phyloP scores from a whole-genome alignment of 2,888 invertebrate species.

The Mechanitis mazaeus region DNA sequence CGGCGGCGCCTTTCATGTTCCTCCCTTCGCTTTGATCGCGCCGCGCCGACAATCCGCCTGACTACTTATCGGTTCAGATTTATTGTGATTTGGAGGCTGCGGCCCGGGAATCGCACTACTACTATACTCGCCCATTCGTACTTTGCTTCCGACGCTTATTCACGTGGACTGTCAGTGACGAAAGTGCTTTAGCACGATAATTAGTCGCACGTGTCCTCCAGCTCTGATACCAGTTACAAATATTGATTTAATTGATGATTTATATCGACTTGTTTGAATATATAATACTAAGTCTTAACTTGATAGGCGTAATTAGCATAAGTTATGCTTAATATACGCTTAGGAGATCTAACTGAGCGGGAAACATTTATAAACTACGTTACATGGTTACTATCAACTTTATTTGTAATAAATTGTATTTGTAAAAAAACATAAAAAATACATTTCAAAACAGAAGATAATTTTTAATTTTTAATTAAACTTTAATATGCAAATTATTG shows the following conservation, averaged over 20 bases:
- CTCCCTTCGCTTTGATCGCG: conserved; percentile 69
- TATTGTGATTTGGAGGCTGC: conserved; percentile 73
- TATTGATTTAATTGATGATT: conserved; percentile 11
- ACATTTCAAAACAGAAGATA: too few species aligned
- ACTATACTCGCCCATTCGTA: conserved; percentile 43
- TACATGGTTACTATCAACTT: too few species aligned
- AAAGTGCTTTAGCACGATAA: conserved; percentile 38
- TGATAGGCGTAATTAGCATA: too few species aligned
- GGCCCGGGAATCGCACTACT: conserved; percentile 53
- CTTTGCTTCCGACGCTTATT: conserved; percentile 39
- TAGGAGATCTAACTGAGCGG: too few species aligned
- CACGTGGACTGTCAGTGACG: conserved; percentile 47
- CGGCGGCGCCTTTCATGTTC: conserved; percentile 69
- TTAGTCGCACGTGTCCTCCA: conserved; percentile 30
- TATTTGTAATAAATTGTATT: too few species aligned
- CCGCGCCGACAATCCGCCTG: conserved; percentile 72
- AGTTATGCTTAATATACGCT: too few species aligned
- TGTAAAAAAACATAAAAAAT: too few species aligned
- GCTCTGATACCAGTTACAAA: conserved; percentile 24
- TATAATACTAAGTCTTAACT: not conserved
- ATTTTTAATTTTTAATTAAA: too few species aligned
- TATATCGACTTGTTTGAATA: not conserved
- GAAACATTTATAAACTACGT: too few species aligned
- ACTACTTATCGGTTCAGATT: conserved; percentile 76
- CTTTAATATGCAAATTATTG: too few species aligned